Evolutionary conservation across 2,113 vertebrate species (phyloP).

Genomic region (Canis aureus): DNA sequence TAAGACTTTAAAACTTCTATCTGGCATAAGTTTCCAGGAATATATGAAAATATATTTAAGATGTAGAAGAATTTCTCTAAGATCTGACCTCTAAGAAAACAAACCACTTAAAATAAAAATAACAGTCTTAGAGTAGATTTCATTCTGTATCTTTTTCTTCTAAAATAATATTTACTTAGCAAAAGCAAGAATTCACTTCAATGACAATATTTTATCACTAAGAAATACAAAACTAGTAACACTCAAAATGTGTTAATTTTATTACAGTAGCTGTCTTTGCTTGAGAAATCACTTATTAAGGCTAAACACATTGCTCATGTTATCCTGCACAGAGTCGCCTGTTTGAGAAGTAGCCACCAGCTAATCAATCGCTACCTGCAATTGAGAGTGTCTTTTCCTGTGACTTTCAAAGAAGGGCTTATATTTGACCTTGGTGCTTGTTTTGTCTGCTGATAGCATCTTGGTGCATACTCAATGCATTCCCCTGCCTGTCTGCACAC

Average conservation of each 20-base stretch:
- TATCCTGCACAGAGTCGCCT: not conserved
- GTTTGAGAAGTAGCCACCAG: not conserved
- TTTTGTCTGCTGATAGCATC: not conserved
- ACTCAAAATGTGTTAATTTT: not conserved
- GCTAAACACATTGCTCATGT: not conserved
- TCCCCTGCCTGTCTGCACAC: not conserved
- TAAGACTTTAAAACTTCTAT: not conserved
- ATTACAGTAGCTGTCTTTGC: not conserved
- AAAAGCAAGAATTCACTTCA: constrained; percentile 22
- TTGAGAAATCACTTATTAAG: not conserved
- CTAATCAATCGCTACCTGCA: not conserved
- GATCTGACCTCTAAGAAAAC: constrained; percentile 24
- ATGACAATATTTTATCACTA: not conserved
- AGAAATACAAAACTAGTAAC: not conserved
- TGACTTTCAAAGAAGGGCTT: not conserved
- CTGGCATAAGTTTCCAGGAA: not conserved
- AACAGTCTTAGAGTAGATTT: not conserved
- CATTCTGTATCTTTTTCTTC: not conserved
- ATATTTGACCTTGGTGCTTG: not conserved
- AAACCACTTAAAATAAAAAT: not conserved
- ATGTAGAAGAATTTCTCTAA: not conserved
- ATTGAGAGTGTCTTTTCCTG: not conserved
- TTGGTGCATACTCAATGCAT: not conserved
- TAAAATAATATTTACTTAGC: constrained; percentile 8
- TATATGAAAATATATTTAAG: not conserved